Conservation (phyloP, 2,797 vertebrate species). For the Ibycter americanus region DNA sequence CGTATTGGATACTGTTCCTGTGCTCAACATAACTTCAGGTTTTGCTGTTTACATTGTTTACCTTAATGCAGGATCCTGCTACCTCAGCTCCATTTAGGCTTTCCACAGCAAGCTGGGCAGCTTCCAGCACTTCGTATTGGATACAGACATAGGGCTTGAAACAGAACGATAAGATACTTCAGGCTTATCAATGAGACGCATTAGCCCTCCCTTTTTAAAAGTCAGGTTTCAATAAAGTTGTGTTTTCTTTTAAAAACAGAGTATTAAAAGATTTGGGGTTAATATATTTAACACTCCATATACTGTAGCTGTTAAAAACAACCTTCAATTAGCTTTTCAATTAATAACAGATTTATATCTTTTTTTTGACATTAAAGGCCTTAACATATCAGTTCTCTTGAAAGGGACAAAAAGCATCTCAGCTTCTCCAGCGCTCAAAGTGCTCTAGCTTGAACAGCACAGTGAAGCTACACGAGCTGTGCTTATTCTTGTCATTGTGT, state of each 20-base stretch:
- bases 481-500: not conserved
- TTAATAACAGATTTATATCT: not conserved
- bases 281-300: not conserved
- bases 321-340: not conserved
- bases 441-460: not conserved
- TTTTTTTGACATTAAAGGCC: not conserved
- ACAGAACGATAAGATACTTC: not conserved
- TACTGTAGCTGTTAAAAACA: not conserved
- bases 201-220: not conserved
- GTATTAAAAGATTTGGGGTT: not conserved
- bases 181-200: not conserved
- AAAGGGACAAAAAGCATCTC: not conserved
- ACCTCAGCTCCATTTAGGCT: constrained; percentile 74
- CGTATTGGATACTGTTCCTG: accelerated
- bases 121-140: constrained; percentile 84
- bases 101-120: constrained; percentile 82
- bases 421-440: not conserved
- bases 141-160: constrained; percentile 83
- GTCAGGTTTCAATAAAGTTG: not conserved
- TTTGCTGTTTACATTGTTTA: constrained; percentile 25
- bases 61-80: constrained; percentile 80
- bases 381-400: not conserved
- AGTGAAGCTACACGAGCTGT: not conserved
- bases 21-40: not conserved
- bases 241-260: not conserved